Conservation (phyloP, 2,113 vertebrate species). For the Laticauda colubrina region DNA sequence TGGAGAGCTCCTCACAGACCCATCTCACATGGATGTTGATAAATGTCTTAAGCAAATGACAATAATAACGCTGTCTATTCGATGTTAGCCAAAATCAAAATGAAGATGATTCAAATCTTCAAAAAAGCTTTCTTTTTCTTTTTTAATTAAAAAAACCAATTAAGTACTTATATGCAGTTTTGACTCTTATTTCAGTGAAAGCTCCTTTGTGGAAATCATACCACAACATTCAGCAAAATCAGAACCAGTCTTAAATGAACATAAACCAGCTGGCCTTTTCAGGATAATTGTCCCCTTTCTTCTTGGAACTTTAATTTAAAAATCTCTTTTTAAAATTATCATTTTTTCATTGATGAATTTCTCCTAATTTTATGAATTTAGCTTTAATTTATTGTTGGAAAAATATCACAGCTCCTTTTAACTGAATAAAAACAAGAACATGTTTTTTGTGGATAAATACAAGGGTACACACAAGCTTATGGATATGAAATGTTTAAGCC, state of each 20-base stretch:
- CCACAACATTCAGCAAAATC: background rate
- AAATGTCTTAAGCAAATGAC: background rate
- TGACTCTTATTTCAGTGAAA: background rate
- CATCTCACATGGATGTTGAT: background rate
- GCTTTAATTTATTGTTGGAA: constrained; percentile 12
- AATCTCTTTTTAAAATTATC: background rate
- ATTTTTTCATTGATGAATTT: constrained; percentile 3
- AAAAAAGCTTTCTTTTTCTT: background rate
- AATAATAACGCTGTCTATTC: background rate
- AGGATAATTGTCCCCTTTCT: background rate
- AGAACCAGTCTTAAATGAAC: background rate
- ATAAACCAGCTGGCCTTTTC: background rate
- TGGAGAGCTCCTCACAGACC: background rate
- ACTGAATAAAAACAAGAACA: constrained; percentile 1
- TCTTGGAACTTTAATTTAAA: constrained; percentile 9
- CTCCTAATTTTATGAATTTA: background rate
- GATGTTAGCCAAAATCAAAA: background rate
- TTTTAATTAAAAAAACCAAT: background rate
- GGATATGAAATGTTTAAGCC: background rate
- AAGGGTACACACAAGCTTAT: background rate
- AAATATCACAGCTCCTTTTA: constrained; percentile 18
- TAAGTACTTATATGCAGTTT: background rate
- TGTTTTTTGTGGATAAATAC: background rate
- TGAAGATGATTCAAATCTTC: background rate
- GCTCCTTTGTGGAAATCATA: background rate